Evolutionary conservation across 2,888 invertebrate species (phyloP).

Genomic region (Drosophila leonis): DNA sequence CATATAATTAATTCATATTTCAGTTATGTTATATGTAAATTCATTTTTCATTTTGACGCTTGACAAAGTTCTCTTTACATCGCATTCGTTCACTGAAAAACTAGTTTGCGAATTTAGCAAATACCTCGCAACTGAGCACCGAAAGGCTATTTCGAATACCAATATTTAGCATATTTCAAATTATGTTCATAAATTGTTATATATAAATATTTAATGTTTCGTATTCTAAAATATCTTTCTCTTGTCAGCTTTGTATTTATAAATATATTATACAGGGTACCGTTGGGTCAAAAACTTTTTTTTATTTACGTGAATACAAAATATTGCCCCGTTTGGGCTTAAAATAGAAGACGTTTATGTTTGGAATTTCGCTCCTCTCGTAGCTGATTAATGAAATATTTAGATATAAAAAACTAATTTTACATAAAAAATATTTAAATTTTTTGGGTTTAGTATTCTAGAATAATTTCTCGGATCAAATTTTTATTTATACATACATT

Average conservation of each 20-base stretch:
- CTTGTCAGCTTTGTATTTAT: neutral
- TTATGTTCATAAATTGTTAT: neutral
- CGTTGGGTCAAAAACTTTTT: neutral
- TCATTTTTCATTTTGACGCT: slow-evolving; percentile 10
- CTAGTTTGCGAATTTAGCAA: slow-evolving; percentile 1
- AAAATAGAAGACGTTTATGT: slow-evolving; percentile 28
- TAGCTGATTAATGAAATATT: no score
- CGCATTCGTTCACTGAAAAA: slow-evolving; percentile 7
- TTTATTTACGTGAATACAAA: neutral
- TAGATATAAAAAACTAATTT: no score
- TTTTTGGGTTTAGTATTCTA: no score
- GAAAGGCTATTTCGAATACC: neutral
- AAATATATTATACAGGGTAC: slow-evolving; percentile 21
- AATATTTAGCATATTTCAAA: slow-evolving; percentile 4
- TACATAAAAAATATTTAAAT: no score
- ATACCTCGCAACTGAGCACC: neutral
- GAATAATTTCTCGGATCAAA: neutral
- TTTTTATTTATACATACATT: neutral
- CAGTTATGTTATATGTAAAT: slow-evolving; percentile 1
- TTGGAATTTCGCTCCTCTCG: neutral
- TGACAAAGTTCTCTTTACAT: slow-evolving; percentile 21
- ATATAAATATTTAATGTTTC: no score
- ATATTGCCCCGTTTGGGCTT: slow-evolving; percentile 9
- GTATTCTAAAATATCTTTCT: neutral
- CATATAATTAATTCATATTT: slow-evolving; percentile 40